A percentile compares a stretch with the other conserved stretches of the same genome.
phyloP scores from a whole-genome alignment of 2,797 vertebrate genomes.

The Phaenicophaeus curvirostris region DNA sequence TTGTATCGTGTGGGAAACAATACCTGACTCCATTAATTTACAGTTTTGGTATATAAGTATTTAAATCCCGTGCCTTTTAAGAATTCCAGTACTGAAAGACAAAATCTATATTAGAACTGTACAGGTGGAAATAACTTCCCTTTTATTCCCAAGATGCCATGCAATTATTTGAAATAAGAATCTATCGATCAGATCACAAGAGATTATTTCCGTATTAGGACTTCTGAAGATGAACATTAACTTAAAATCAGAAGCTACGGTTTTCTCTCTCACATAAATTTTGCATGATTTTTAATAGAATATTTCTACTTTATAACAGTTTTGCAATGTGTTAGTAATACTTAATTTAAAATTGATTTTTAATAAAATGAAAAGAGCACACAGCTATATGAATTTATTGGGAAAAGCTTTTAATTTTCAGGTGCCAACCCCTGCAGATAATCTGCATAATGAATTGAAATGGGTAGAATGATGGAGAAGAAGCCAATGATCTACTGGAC shows the following conservation, averaged over 20 bases:
- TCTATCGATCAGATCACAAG: not conserved
- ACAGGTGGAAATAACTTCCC: not conserved
- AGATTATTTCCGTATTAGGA: slow-evolving; percentile 31
- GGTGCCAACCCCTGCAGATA: not conserved
- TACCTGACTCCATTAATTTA: not conserved
- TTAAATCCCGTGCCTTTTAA: not conserved
- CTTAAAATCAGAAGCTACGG: not conserved
- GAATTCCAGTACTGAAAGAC: not conserved
- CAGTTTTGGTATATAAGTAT: not conserved
- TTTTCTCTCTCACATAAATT: not conserved
- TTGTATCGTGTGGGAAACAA: not conserved
- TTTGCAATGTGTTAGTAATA: not conserved
- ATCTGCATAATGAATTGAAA: slow-evolving; percentile 30
- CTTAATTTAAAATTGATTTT: slow-evolving; percentile 27
- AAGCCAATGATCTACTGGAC: not conserved
- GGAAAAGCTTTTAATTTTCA: slow-evolving; percentile 34
- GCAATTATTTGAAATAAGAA: slow-evolving; percentile 12
- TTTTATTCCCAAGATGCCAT: not conserved
- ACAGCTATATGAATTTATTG: not conserved
- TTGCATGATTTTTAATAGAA: not conserved
- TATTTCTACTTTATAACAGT: slow-evolving; percentile 13
- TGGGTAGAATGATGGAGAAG: not conserved
- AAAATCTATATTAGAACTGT: not conserved
- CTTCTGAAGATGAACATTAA: not conserved
- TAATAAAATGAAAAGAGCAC: slow-evolving; percentile 34